Conservation (phyloP, 1,140 invertebrate genomes). For the Antheraea mylitta region DNA sequence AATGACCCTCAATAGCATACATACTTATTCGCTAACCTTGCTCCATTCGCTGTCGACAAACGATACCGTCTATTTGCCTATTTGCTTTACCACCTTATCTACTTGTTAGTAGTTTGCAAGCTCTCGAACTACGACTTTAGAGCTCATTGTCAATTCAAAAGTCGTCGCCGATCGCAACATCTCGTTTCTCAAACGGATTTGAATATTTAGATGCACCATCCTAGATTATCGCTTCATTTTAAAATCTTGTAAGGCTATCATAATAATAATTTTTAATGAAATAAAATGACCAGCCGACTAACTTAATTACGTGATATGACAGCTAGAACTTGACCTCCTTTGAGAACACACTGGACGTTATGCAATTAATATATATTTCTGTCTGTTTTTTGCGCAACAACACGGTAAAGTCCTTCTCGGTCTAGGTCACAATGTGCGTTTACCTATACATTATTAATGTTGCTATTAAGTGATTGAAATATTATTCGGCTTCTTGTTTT, state of each 20-base stretch:
- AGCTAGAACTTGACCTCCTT: slow-evolving; percentile 65
- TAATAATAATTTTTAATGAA: slow-evolving; percentile 25
- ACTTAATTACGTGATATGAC: slow-evolving; percentile 27
- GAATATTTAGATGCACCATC: background rate
- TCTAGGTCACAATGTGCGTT: slow-evolving; percentile 22
- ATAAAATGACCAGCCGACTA: slow-evolving; percentile 15
- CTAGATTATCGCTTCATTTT: background rate
- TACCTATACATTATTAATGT: slow-evolving; percentile 1
- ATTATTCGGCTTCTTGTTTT: background rate
- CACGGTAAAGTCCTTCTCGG: slow-evolving; percentile 32
- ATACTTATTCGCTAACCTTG: slow-evolving; percentile 44
- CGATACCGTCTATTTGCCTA: slow-evolving; percentile 30
- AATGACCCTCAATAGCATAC: slow-evolving; percentile 29
- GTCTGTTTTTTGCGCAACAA: slow-evolving; percentile 40
- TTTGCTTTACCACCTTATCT: slow-evolving; percentile 39
- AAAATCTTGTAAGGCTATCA: slow-evolving; percentile 10
- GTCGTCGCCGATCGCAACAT: background rate
- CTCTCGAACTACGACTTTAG: slow-evolving; percentile 41
- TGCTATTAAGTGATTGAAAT: background rate
- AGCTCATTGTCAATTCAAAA: slow-evolving; percentile 42
- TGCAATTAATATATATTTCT: slow-evolving; percentile 40
- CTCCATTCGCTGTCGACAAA: slow-evolving; percentile 33
- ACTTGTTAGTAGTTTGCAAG: slow-evolving; percentile 47
- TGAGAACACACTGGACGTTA: slow-evolving; percentile 47
- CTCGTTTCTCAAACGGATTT: slow-evolving; percentile 8